Evolutionary conservation across 2,888 invertebrate genomes (phyloP).

Genomic region (Byasa hedistus): DNA sequence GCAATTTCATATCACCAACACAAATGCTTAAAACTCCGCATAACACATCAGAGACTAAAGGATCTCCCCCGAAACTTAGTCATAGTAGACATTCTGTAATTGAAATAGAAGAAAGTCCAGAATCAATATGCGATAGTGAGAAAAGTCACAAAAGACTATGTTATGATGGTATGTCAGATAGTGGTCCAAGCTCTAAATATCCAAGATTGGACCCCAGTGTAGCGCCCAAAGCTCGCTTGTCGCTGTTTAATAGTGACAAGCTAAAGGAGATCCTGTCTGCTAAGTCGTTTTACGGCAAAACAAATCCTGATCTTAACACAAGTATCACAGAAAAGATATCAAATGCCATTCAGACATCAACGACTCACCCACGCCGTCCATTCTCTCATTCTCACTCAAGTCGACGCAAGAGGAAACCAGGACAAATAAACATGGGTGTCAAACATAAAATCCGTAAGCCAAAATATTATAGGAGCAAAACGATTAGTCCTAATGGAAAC

Average conservation of each 20-base stretch:
- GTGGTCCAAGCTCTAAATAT: constrained; percentile 58
- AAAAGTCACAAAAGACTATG: constrained; percentile 65
- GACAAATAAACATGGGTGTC: constrained; percentile 84
- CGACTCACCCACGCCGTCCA: constrained; percentile 46
- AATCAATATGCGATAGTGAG: constrained; percentile 60
- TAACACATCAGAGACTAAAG: constrained; percentile 54
- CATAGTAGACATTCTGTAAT: constrained; percentile 59
- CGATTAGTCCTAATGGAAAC: constrained; percentile 37
- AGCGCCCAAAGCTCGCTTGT: constrained; percentile 68
- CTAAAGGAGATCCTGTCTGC: constrained; percentile 74
- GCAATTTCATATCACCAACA: constrained; percentile 57
- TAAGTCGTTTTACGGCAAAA: constrained; percentile 79
- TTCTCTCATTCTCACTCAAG: constrained; percentile 53
- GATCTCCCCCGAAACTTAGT: constrained; percentile 65
- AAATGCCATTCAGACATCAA: constrained; percentile 56
- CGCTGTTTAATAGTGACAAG: constrained; percentile 67
- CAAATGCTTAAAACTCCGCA: constrained; percentile 71
- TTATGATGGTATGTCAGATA: constrained; percentile 57
- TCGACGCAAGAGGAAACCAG: constrained; percentile 63
- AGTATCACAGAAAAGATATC: constrained; percentile 57
- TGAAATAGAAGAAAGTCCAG: constrained; percentile 68
- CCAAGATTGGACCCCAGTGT: constrained; percentile 57
- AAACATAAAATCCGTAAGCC: constrained; percentile 82
- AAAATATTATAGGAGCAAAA: constrained; percentile 66
- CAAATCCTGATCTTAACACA: constrained; percentile 62